phyloP scores from a whole-genome alignment of 2,888 invertebrate species.

The Stegophylla sp. region DNA sequence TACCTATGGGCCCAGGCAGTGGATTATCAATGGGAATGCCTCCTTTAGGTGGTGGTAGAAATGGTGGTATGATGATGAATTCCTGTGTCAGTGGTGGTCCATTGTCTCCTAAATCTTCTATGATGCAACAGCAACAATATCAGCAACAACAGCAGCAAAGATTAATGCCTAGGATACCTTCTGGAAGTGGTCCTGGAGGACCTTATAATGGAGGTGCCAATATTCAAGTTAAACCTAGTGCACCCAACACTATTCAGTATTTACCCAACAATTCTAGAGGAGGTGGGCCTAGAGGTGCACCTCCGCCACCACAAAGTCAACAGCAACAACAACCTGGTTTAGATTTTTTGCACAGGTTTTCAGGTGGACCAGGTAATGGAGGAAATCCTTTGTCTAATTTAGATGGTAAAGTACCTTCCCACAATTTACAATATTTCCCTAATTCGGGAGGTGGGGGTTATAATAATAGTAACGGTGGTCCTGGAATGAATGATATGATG shows the following conservation, averaged over 20 bases:
- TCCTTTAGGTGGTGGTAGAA: conserved; percentile 62
- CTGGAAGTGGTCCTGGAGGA: conserved; percentile 63
- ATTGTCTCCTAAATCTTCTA: conserved; percentile 47
- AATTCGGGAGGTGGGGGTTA: conserved; percentile 65
- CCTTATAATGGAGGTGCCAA: conserved; percentile 78
- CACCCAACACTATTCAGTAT: conserved; percentile 98
- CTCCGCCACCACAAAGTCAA: conserved; percentile 74
- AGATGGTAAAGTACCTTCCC: conserved; percentile 75
- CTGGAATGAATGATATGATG: conserved; percentile 63
- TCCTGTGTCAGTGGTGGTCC: conserved; percentile 37
- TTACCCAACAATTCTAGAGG: conserved; percentile 82
- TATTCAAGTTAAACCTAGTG: conserved; percentile 88
- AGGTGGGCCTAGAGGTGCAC: conserved; percentile 75
- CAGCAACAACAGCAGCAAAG: conserved; percentile 49
- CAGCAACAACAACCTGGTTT: conserved; percentile 72
- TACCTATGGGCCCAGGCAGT: conserved; percentile 64
- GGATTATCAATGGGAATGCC: conserved; percentile 67
- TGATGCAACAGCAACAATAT: conserved; percentile 48
- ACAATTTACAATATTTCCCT: conserved; percentile 79
- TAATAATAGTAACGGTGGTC: conserved; percentile 61
- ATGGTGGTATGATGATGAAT: conserved; percentile 38
- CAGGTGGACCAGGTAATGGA: conserved; percentile 67
- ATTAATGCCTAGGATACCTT: conserved; percentile 69
- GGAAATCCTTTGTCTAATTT: conserved; percentile 73
- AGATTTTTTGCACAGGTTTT: conserved; percentile 87